Evolutionary conservation across 2,888 invertebrate genomes (phyloP).

Genomic region (Timandra comae): DNA sequence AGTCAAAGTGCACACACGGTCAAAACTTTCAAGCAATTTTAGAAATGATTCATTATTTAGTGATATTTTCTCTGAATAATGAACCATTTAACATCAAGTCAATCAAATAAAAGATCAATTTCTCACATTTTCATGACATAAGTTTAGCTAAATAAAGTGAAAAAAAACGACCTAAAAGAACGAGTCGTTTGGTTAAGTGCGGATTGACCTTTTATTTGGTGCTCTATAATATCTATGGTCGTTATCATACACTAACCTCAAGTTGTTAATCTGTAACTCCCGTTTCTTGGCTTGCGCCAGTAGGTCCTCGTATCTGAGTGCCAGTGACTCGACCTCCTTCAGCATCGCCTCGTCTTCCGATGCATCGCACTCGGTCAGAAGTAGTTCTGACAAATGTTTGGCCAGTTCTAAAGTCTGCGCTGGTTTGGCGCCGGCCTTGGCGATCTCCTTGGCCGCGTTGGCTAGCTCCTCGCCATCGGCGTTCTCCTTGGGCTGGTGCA

Average conservation of each 20-base stretch:
- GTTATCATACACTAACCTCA: constrained; percentile 77
- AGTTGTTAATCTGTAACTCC: constrained; percentile 85
- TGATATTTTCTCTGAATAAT: too few species aligned
- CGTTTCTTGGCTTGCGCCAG: constrained; percentile 83
- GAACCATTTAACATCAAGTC: too few species aligned
- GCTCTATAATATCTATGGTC: too few species aligned
- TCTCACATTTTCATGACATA: too few species aligned
- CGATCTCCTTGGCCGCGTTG: constrained; percentile 82
- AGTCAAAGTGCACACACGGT: too few species aligned
- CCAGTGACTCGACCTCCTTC: constrained; percentile 79
- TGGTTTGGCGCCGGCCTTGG: constrained; percentile 85
- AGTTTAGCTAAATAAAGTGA: too few species aligned
- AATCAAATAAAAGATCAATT: too few species aligned
- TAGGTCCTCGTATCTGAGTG: constrained; percentile 81
- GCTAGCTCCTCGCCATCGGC: constrained; percentile 78
- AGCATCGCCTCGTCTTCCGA: constrained; percentile 80
- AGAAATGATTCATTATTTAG: too few species aligned
- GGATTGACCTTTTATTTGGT: too few species aligned
- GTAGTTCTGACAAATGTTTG: constrained; percentile 84
- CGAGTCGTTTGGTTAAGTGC: too few species aligned
- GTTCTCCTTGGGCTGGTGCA: constrained; percentile 50
- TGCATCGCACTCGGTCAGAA: constrained; percentile 84
- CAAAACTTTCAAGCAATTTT: too few species aligned
- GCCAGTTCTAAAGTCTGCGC: constrained; percentile 89
- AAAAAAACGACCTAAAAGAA: too few species aligned